Percentiles rank a stretch among this genome's conserved stretches.
Evolutionary conservation across 2,797 vertebrate genomes (phyloP).

Genomic region (Iguana delicatissima): DNA sequence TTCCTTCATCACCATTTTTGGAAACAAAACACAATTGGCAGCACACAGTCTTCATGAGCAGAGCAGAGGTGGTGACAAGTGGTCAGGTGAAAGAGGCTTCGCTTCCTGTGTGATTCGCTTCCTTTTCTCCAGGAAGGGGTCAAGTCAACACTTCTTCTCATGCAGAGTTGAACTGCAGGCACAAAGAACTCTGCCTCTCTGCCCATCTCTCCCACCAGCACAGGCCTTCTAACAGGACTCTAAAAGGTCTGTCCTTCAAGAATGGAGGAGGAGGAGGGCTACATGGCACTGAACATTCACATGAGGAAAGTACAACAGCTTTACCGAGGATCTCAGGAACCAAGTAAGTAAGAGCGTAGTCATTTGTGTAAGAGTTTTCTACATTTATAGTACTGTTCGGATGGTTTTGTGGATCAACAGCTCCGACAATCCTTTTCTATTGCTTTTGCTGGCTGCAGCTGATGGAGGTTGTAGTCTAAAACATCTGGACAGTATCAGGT

Average conservation of each 20-base stretch:
- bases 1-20: slow-evolving; percentile 9
- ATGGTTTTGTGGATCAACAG: not conserved
- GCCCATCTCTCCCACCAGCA: not conserved
- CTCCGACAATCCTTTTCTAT: too few species aligned
- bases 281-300: slow-evolving; percentile 10
- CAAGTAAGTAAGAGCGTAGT: not conserved
- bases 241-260: not conserved
- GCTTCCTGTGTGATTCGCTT: not conserved
- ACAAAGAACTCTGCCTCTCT: not conserved
- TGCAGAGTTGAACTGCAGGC: not conserved
- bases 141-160: not conserved
- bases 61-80: slow-evolving; percentile 18
- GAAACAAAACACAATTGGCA: slow-evolving; percentile 8
- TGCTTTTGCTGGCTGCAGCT: too few species aligned
- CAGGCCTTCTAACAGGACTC: not conserved
- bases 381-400: not conserved
- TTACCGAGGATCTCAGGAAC: not conserved
- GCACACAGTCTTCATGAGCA: not conserved
- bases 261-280: slow-evolving; percentile 32
- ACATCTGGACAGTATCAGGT: not conserved
- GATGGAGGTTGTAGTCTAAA: not conserved
- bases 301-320: not conserved
- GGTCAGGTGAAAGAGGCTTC: not conserved
- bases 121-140: not conserved
- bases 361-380: not conserved